Evolutionary conservation across 2,888 invertebrate genomes (phyloP).

Genomic region (Trissolcus japonicus): DNA sequence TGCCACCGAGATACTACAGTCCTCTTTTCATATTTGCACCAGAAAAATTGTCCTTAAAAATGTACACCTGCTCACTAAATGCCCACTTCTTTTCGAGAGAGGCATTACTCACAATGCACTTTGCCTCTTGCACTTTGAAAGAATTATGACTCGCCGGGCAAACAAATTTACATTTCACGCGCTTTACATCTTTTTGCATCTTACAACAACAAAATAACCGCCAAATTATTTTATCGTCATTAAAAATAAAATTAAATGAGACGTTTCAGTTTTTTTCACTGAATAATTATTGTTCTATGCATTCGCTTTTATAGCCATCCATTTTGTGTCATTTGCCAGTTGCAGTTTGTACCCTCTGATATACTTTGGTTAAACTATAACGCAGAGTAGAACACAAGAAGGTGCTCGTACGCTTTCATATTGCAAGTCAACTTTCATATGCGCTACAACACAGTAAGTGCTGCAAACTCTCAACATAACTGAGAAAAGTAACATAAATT

Average conservation of each 20-base stretch:
- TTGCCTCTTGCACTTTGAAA: slow-evolving; percentile 20
- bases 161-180: slow-evolving; percentile 29
- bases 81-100: slow-evolving; percentile 33
- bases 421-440: slow-evolving; percentile 51
- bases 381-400: slow-evolving; percentile 35
- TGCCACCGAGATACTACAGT: slow-evolving; percentile 27
- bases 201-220: slow-evolving; percentile 3
- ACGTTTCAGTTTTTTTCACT: too few relatives aligned
- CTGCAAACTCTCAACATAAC: slow-evolving; percentile 49
- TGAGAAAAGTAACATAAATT: slow-evolving; percentile 50
- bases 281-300: too few relatives aligned
- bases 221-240: too few relatives aligned
- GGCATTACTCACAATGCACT: slow-evolving; percentile 47
- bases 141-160: slow-evolving; percentile 33
- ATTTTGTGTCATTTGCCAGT: slow-evolving; percentile 37
- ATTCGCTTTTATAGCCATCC: slow-evolving; percentile 7
- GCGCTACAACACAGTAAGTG: slow-evolving; percentile 45
- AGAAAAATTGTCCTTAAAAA: slow-evolving; percentile 48
- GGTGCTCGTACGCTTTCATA: slow-evolving; percentile 40
- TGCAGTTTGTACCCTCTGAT: slow-evolving; percentile 22
- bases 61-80: slow-evolving; percentile 49
- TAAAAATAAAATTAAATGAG: too few relatives aligned
- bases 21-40: slow-evolving; percentile 34
- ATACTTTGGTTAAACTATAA: slow-evolving; percentile 45
- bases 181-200: slow-evolving; percentile 31